These are phyloP conservation scores for Teleiodes luculella DNA, from an alignment of 2,888 invertebrate genomes.

Conservation along the genomic window DNA sequence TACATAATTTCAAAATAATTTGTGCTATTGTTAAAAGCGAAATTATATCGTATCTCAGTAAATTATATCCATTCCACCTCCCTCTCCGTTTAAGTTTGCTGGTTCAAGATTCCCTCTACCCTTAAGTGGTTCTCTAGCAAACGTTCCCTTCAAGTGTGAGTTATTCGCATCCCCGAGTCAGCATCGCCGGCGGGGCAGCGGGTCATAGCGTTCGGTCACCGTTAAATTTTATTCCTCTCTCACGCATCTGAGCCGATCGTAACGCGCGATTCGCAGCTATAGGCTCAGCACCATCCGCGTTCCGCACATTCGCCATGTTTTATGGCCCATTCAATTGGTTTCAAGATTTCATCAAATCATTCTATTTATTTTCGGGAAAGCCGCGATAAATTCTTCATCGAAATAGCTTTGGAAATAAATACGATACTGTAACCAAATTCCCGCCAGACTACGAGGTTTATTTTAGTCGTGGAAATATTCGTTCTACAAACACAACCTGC, in stretches of 20 bases:
- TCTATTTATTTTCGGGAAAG: background rate
- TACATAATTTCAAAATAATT: no score
- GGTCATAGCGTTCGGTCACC: conserved; percentile 31
- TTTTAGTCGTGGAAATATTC: background rate
- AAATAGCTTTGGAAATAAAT: background rate
- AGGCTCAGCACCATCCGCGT: conserved; percentile 1
- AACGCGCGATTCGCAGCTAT: conserved; percentile 24
- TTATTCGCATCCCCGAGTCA: conserved; percentile 23
- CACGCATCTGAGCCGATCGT: conserved; percentile 48
- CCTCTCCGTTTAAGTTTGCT: background rate
- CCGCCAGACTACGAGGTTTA: background rate
- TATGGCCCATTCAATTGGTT: background rate
- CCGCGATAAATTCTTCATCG: background rate
- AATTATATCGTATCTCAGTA: background rate
- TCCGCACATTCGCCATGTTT: background rate
- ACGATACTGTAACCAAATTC: background rate
- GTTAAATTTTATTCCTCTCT: conserved; percentile 46
- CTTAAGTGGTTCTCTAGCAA: conserved; percentile 1
- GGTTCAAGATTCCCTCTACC: background rate
- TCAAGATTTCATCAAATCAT: background rate
- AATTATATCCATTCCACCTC: background rate
- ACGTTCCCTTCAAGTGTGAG: conserved; percentile 9
- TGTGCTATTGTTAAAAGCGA: background rate
- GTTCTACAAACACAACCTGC: background rate
- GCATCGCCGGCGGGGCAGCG: conserved; percentile 18